Conservation (phyloP, 2,888 invertebrate genomes). For the Liodrosophila aerea region DNA sequence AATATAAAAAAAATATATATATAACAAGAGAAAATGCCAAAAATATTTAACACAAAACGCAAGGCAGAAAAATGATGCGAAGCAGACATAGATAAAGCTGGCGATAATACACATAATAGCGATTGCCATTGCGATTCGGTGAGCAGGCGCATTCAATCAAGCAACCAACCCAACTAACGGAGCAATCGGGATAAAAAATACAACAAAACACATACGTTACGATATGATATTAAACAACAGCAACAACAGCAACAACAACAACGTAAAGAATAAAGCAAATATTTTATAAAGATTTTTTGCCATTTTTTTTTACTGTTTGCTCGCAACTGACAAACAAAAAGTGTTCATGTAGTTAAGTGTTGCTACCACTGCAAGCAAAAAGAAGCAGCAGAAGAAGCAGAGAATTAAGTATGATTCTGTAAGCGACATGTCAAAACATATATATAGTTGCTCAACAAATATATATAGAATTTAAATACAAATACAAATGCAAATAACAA, state of each 20-base stretch:
- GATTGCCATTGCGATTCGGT: slow-evolving; percentile 43
- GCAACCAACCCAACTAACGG: slow-evolving; percentile 28
- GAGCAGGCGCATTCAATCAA: slow-evolving; percentile 59
- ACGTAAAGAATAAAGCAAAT: slow-evolving; percentile 16
- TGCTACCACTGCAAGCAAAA: slow-evolving; percentile 7
- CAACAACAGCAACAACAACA: not conserved
- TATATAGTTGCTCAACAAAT: no score
- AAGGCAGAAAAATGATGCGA: not conserved
- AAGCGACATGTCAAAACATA: no score
- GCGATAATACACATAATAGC: slow-evolving; percentile 43
- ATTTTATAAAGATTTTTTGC: slow-evolving; percentile 61
- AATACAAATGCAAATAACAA: not conserved
- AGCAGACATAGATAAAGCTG: not conserved
- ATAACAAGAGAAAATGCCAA: not conserved
- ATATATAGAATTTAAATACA: no score
- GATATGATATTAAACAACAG: no score
- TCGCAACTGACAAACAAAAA: slow-evolving; percentile 50
- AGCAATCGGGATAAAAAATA: slow-evolving; percentile 44
- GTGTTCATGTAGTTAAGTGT: slow-evolving; percentile 63
- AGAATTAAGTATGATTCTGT: no score
- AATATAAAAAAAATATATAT: not conserved
- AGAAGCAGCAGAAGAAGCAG: not conserved
- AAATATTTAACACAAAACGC: not conserved
- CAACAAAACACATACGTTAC: not conserved
- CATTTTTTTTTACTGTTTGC: slow-evolving; percentile 64